Percentiles rank a stretch among this genome's conserved stretches.
phyloP scores from a whole-genome alignment of 2,113 vertebrate genomes.

The Bettongia penicillata region DNA sequence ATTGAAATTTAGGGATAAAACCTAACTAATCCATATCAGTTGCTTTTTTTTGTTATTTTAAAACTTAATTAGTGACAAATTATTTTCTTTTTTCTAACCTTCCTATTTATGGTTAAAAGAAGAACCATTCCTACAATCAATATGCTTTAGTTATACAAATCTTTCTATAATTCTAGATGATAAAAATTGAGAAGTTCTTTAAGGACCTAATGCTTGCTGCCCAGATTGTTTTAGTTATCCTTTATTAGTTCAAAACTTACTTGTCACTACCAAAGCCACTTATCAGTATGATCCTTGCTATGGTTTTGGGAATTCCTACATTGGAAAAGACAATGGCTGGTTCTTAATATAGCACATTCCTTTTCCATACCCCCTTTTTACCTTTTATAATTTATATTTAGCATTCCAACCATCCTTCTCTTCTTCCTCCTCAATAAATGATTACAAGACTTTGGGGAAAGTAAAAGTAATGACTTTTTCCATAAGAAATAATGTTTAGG shows the following conservation, averaged over 20 bases:
- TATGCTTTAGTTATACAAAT: neutral
- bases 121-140: neutral
- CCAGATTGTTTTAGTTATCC: neutral
- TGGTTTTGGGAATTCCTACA: neutral
- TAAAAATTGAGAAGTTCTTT: neutral
- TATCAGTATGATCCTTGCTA: neutral
- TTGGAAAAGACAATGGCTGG: neutral
- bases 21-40: neutral
- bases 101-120: neutral
- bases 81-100: neutral
- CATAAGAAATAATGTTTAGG: neutral
- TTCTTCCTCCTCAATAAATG: neutral
- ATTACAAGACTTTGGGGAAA: neutral
- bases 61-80: neutral
- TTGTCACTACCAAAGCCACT: neutral
- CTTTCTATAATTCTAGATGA: neutral
- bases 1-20: neutral
- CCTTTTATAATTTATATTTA: neutral
- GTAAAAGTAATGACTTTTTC: neutral
- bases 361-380: neutral
- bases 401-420: neutral
- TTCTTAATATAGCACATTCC: neutral
- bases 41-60: neutral
- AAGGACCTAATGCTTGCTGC: neutral
- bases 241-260: neutral